Base-by-base conservation (phyloP, 2,888 invertebrate species). In the Temnothorax rugatulus region DNA sequence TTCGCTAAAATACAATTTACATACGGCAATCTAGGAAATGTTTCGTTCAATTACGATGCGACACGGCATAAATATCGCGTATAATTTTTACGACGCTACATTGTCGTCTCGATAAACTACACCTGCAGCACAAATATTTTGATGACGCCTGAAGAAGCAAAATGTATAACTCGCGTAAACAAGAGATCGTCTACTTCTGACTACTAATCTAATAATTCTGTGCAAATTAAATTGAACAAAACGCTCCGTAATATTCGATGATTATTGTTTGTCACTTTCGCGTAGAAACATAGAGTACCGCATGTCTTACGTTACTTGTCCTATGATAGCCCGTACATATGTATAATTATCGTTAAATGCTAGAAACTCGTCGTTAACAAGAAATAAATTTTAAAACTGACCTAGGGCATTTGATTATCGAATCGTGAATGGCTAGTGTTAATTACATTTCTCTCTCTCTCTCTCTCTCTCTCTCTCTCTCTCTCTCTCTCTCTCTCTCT, bases 401-500 rank as follows among this genome's bases (percentile, higher is more conserved):
- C 63, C 71, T 86, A 87, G 77, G 63, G 21, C 38, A 57, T 90
- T 90, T 90, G 88, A 90, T 90, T 90, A 84, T 85, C 82, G 25
- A 83, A 21, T 82, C 79, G 69, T 68, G 74, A 29, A 64, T 64
- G 68, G 21, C 66, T 85, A 84, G 47, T 54, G 29, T 74, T 79
- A 63, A 73, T 81, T 84, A 85, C 29, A 84, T 21, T 71, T 77
- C 61, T 57, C 9, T 50, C 34, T 57, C 38, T 21, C 7, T 11
- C 13, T 11, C 63, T 29, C 38, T 18, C n/a, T 18, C 18, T 18
- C 52, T 18, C 18, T 81, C 66, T 57, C 47, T 47, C 15, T 47
- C 4, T 15, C 15, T 47, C 47, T 47, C 15, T 4, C 47, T 13
- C 15, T 15, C 47, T 15, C 18, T 18, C 59, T 18, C 29, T 8